These are phyloP conservation scores for Puffinus mauretanicus DNA, from an alignment of 2,113 vertebrate genomes.

Conservation along the genomic window DNA sequence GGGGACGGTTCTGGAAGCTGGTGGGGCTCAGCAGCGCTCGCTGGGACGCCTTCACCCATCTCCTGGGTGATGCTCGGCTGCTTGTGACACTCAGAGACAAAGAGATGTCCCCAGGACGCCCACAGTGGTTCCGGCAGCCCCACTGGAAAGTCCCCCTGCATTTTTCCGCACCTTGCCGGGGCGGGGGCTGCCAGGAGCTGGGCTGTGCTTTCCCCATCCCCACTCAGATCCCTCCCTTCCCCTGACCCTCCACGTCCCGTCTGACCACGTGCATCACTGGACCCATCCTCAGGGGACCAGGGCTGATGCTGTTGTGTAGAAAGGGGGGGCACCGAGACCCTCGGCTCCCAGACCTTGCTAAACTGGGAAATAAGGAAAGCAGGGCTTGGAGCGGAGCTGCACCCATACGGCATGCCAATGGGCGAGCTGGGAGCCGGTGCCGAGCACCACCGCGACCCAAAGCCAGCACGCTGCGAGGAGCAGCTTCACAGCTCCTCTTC, in stretches of 20 bases:
- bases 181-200: neutral
- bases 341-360: neutral
- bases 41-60: neutral
- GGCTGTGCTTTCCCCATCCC: neutral
- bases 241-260: neutral
- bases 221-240: neutral
- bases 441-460: accelerated
- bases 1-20: neutral
- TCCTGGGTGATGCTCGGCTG: neutral
- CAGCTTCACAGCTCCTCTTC: neutral
- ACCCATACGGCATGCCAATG: accelerated
- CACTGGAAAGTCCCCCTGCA: neutral
- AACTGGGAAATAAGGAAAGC: neutral
- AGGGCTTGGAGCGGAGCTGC: neutral
- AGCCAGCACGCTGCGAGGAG: neutral
- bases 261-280: neutral
- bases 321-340: neutral
- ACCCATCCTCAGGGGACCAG: neutral
- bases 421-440: neutral
- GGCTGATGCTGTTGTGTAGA: neutral
- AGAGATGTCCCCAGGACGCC: neutral
- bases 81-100: neutral
- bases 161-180: neutral
- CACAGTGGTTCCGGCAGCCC: neutral
- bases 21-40: neutral